phyloP scores from a whole-genome alignment of 2,797 vertebrate species.

The Capromys pilorides region DNA sequence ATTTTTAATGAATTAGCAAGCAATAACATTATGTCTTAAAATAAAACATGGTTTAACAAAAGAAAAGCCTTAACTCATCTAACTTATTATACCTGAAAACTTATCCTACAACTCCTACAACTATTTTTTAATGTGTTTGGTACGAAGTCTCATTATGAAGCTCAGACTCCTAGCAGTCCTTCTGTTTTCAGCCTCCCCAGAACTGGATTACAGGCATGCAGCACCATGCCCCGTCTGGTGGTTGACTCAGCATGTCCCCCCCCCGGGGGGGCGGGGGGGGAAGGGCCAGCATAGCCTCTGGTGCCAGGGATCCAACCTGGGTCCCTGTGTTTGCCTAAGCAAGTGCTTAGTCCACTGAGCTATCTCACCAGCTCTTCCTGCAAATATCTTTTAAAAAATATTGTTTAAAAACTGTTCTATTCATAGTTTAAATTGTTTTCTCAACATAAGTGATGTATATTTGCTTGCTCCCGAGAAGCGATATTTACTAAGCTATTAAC shows the following conservation, averaged over 20 bases:
- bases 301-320: no score
- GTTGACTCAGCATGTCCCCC: no score
- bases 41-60: conserved; percentile 27
- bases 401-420: conserved; percentile 22
- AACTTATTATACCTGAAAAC: conserved; percentile 15
- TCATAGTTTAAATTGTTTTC: neutral
- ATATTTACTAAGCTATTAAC: conserved; percentile 46
- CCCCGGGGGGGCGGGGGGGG: no score
- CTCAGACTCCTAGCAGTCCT: no score
- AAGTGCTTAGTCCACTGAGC: no score
- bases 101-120: neutral
- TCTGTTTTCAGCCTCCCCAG: no score
- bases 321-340: no score
- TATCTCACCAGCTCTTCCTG: neutral
- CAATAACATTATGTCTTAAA: conserved; percentile 21
- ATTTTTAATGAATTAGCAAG: conserved; percentile 12
- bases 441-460: neutral
- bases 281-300: no score
- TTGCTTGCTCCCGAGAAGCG: neutral
- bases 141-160: no score
- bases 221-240: no score
- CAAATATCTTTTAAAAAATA: conserved; percentile 19
- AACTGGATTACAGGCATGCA: no score
- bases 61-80: conserved; percentile 29
- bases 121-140: no score